Conservation (phyloP, 2,113 vertebrate species). For the Ceyx margarethae region DNA sequence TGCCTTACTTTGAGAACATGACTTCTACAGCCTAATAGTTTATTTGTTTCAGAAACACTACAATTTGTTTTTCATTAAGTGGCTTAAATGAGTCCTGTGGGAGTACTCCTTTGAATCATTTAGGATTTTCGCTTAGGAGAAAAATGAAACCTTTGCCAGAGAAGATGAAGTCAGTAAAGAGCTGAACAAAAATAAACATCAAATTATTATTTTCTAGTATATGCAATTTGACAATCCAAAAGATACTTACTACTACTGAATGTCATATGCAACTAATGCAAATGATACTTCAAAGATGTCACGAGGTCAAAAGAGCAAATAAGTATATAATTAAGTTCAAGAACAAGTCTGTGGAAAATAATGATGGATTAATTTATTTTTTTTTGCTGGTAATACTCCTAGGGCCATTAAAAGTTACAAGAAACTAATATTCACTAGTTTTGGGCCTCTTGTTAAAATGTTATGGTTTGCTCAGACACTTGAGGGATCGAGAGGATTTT, state of each 20-base stretch:
- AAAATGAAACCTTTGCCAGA: conserved; percentile 21
- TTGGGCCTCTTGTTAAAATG: conserved; percentile 43
- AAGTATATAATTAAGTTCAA: not conserved
- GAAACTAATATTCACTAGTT: conserved; percentile 48
- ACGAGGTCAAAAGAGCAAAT: not conserved
- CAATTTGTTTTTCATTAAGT: not conserved
- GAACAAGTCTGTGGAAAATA: not conserved
- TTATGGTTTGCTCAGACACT: conserved; percentile 46
- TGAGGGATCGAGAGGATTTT: conserved; percentile 45
- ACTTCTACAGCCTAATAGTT: not conserved
- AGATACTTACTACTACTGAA: not conserved
- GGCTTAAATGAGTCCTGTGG: not conserved
- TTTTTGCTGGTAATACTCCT: not conserved
- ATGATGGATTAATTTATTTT: not conserved
- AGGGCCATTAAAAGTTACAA: conserved; percentile 58
- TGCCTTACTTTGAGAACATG: no score
- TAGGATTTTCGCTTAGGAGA: conserved; percentile 3
- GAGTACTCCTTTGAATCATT: not conserved
- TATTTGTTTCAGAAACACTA: not conserved
- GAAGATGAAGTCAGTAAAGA: conserved; percentile 5
- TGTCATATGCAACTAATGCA: not conserved
- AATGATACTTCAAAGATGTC: not conserved
- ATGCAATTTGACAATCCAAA: not conserved
- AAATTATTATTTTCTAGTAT: not conserved
- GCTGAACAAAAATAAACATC: not conserved